Percentiles rank a stretch among this genome's conserved stretches.
phyloP scores from a whole-genome alignment of 1,140 invertebrate species.

The Euura saliciscinereae region DNA sequence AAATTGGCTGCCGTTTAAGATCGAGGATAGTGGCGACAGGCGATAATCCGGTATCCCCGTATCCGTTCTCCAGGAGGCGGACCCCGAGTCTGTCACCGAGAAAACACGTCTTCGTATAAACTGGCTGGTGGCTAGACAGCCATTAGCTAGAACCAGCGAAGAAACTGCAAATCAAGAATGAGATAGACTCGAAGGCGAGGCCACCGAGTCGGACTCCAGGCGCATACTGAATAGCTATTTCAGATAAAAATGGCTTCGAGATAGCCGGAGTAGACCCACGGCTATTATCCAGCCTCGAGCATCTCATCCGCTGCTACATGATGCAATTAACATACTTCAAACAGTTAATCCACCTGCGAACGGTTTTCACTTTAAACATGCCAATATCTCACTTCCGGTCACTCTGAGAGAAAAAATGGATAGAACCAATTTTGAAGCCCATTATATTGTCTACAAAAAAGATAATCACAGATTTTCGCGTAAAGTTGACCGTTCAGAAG shows the following conservation, averaged over 20 bases:
- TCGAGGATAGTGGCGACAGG: background rate
- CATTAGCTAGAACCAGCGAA: background rate
- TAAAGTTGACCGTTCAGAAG: too few species aligned
- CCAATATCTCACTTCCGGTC: too few species aligned
- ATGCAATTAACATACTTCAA: background rate
- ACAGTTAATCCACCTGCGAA: too few species aligned
- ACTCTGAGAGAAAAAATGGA: too few species aligned
- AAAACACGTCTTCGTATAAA: background rate
- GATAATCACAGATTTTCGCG: too few species aligned
- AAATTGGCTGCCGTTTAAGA: background rate
- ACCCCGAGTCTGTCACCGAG: background rate
- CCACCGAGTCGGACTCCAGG: background rate
- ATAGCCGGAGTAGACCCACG: background rate
- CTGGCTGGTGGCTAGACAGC: background rate
- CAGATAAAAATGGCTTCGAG: background rate
- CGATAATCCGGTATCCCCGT: background rate
- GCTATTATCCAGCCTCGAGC: background rate
- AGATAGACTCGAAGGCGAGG: slow-evolving; percentile 1
- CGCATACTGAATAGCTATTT: background rate
- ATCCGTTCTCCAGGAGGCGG: background rate
- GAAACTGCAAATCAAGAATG: slow-evolving; percentile 1
- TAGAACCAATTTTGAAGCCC: too few species aligned
- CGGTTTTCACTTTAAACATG: too few species aligned
- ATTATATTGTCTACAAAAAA: too few species aligned
- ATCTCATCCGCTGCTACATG: background rate